Conservation (phyloP, 2,113 vertebrate species). For the Panthera tigris region DNA sequence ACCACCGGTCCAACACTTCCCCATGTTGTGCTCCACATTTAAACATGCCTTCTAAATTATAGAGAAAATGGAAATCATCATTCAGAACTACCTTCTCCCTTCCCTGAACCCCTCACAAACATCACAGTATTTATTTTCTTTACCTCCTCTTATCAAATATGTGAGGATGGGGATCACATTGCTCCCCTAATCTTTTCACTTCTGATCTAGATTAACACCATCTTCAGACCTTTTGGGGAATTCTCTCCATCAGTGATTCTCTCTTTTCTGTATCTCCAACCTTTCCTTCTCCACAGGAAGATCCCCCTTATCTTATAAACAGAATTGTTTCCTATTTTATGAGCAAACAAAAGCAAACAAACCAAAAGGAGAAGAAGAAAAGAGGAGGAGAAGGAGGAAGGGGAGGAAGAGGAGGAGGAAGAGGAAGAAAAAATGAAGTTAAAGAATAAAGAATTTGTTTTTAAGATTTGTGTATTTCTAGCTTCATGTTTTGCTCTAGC, state of each 20-base stretch:
- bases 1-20: not conserved
- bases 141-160: too few relatives aligned
- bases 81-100: not conserved
- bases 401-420: not conserved
- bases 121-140: not conserved
- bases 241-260: not conserved
- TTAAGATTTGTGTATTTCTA: not conserved
- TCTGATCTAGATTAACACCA: not conserved
- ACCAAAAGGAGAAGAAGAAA: not conserved
- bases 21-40: not conserved
- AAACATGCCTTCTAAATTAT: not conserved
- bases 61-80: not conserved
- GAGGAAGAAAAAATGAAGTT: not conserved
- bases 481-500: not conserved
- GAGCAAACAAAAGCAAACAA: not conserved
- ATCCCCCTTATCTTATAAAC: too few relatives aligned
- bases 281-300: not conserved
- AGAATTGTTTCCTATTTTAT: not conserved
- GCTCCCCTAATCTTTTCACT: not conserved
- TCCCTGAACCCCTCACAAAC: not conserved
- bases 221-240: not conserved
- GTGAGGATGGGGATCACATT: accelerated
- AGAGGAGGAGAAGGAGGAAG: not conserved
- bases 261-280: not conserved
- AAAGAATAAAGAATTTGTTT: not conserved